These are phyloP conservation scores for Cheilosia urbana DNA, from an alignment of 2,888 invertebrate species.

Conservation along the genomic window DNA sequence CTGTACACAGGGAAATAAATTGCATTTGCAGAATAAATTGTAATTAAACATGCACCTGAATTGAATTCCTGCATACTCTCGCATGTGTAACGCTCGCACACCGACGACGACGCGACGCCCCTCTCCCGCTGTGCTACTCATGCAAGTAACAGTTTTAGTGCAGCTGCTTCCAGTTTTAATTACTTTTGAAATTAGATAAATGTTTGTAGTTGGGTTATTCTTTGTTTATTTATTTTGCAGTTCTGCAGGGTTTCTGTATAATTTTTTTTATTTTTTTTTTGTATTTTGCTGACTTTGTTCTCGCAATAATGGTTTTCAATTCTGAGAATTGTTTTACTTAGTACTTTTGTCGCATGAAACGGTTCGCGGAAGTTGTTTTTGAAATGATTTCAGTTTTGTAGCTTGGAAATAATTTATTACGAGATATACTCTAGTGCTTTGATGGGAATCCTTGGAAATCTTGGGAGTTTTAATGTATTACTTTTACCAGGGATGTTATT, in stretches of 20 bases:
- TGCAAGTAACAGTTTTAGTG: conserved; percentile 62
- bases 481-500: not conserved
- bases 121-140: not conserved
- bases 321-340: conserved; percentile 52
- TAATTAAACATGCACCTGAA: conserved; percentile 76
- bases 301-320: conserved; percentile 48
- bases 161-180: conserved; percentile 74
- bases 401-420: conserved; percentile 48
- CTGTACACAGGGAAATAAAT: conserved; percentile 71
- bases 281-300: conserved; percentile 14
- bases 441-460: not conserved
- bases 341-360: conserved; percentile 12
- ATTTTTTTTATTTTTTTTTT: conserved; percentile 2
- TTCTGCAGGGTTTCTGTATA: conserved; percentile 32
- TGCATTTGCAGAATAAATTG: conserved; percentile 75
- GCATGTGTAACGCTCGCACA: not conserved
- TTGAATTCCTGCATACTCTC: conserved; percentile 70
- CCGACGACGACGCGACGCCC: not conserved
- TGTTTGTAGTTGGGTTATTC: conserved; percentile 72
- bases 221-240: conserved; percentile 68
- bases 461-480: conserved; percentile 23
- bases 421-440: not conserved
- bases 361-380: conserved; percentile 46
- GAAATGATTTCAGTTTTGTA: conserved; percentile 45
- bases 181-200: conserved; percentile 76